Base-by-base conservation (phyloP, 2,888 invertebrate genomes). In the Parnassius orleans region DNA sequence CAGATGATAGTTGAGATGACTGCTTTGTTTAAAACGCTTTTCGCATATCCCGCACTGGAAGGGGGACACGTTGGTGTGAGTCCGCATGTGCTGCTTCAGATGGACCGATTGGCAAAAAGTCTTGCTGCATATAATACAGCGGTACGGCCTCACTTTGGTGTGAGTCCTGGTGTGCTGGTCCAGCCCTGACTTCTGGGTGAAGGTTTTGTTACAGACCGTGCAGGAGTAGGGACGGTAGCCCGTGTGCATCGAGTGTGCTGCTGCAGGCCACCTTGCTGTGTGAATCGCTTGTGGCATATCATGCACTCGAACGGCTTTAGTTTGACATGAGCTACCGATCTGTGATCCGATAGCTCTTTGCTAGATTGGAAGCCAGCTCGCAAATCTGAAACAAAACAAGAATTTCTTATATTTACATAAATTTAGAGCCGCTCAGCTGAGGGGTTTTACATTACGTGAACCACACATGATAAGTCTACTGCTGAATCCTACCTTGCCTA, bases 161-260 rank as follows among this genome's bases (percentile, higher is more conserved):
- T 92, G 92, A 2, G 85, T 92, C 0, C 92, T 72, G 0, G 85
- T 64, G 11, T 92, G 92, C 48, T 92, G 92, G 58, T 90, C 90
- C 0, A 90, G 73, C 0, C 92, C 92, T 0, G 90, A 87, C 54
- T 90, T 91, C 68, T 92, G 92, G 0, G 90, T 89, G 82, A 92
- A 92, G 0, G 87, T 72, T 53, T 92, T 92, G 0, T 77, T 63
- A 63, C 92, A 92, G 71, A 77, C 79, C 0, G 83, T 77, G 76
- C 92, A 92, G 0, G 75, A 65, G 76, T 83, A 92, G 0, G 92
- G 92, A 0, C 86, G 74, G 68, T 86, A 86, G 0, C 90, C 90
- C 0, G 86, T 85, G 67, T 90, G 90, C 81, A 84, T 0, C 90
- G 60, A 83, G 84, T 86, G 65, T 90, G 90, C 14, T 88, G 90